Evolutionary conservation across 2,797 vertebrate species (phyloP).

Genomic region (Loris lydekkerianus): DNA sequence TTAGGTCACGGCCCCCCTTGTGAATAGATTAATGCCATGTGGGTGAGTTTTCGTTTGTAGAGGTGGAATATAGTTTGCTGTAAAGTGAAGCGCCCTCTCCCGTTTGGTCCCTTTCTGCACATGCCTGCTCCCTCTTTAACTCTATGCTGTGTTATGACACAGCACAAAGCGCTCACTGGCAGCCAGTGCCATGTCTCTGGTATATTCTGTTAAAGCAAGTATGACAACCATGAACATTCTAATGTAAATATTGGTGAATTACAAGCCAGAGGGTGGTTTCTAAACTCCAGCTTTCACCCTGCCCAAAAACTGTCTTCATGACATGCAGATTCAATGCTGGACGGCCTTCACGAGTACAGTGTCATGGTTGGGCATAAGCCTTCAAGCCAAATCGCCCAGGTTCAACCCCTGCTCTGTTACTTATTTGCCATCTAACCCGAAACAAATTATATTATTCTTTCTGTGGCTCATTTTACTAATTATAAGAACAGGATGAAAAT

Average conservation of each 20-base stretch:
- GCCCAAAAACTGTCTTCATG: background rate
- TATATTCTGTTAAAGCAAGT: background rate
- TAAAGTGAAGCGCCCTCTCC: background rate
- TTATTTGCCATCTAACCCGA: background rate
- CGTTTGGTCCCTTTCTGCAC: background rate
- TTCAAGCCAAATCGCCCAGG: background rate
- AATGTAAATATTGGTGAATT: background rate
- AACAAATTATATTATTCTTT: background rate
- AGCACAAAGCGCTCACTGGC: background rate
- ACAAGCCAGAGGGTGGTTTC: background rate
- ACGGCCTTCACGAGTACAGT: background rate
- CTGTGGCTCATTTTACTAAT: background rate
- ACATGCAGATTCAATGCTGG: background rate
- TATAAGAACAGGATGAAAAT: background rate
- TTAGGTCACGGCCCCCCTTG: too few relatives aligned
- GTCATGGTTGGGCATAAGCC: background rate
- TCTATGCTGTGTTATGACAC: background rate
- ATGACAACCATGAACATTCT: background rate
- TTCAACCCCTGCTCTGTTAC: background rate
- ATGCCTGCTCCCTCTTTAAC: too few relatives aligned
- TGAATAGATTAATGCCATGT: background rate
- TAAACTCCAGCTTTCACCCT: background rate
- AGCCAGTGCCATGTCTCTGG: background rate
- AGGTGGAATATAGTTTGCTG: background rate
- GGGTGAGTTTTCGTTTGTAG: background rate